phyloP scores from a whole-genome alignment of 64 coral and sea anemone genomes.

The Pachyseris speciosa region DNA sequence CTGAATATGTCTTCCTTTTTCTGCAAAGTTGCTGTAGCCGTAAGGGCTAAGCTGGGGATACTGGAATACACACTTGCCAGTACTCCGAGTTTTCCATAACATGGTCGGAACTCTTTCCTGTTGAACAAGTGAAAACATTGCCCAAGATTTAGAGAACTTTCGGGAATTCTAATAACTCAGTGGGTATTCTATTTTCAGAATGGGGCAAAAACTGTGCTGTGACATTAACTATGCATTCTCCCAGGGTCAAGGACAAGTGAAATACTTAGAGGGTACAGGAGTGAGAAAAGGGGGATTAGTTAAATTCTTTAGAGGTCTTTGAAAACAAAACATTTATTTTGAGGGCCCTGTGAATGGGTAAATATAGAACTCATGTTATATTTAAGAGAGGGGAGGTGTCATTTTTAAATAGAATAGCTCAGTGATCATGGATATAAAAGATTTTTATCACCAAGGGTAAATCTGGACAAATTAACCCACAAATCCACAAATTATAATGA shows the following conservation, averaged over 20 bases:
- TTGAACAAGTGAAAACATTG: background rate
- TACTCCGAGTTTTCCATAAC: background rate
- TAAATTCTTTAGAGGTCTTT: background rate
- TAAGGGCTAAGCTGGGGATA: no score
- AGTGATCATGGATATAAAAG: background rate
- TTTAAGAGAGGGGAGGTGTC: no score
- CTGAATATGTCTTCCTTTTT: no score
- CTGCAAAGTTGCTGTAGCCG: no score
- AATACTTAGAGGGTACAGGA: no score
- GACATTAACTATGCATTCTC: background rate
- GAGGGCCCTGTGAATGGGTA: no score
- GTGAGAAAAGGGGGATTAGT: background rate
- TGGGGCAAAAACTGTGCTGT: background rate
- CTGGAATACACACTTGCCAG: background rate
- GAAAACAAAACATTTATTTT: no score
- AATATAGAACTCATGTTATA: no score
- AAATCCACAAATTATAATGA: no score
- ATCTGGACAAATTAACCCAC: no score
- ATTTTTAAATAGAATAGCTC: no score
- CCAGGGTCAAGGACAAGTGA: background rate
- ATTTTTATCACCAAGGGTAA: background rate
- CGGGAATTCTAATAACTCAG: background rate
- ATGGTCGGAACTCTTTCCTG: background rate
- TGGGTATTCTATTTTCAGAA: background rate
- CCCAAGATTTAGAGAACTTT: background rate